A percentile compares a stretch with the other conserved stretches of the same genome.
phyloP scores from a whole-genome alignment of 2,888 invertebrate species.

The Cheilosia soror region DNA sequence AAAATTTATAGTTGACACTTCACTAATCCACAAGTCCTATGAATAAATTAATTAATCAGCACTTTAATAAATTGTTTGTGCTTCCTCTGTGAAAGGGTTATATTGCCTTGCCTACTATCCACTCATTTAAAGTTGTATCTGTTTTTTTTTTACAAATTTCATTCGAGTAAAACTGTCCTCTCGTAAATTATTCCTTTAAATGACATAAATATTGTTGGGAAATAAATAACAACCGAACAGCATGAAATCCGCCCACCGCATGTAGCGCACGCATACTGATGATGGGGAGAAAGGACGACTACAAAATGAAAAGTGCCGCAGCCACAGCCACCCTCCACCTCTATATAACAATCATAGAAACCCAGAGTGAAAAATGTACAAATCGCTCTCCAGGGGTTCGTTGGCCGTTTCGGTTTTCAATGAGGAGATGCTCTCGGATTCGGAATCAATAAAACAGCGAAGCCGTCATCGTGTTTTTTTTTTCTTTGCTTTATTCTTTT shows the following conservation, averaged over 20 bases:
- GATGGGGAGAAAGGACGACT: conserved; percentile 45
- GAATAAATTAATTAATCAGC: conserved; percentile 33
- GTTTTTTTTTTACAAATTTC: conserved; percentile 47
- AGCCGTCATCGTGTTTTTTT: conserved; percentile 49
- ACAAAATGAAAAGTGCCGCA: conserved; percentile 68
- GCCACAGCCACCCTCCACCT: conserved; percentile 41
- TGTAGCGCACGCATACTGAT: conserved; percentile 36
- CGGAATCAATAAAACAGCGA: conserved; percentile 73
- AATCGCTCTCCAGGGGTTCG: conserved; percentile 74
- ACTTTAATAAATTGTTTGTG: conserved; percentile 49
- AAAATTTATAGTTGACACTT: background rate
- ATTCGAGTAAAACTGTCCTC: conserved; percentile 62
- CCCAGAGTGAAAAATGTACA: conserved; percentile 66
- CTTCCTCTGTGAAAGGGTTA: conserved; percentile 50
- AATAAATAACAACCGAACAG: conserved; percentile 73
- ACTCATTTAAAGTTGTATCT: background rate
- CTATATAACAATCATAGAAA: conserved; percentile 22
- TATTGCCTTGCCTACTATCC: background rate
- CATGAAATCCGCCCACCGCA: conserved; percentile 74
- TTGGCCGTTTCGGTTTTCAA: conserved; percentile 74
- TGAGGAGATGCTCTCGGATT: conserved; percentile 47
- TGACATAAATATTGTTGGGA: conserved; percentile 73
- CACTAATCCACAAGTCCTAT: background rate
- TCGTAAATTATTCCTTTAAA: conserved; percentile 71
- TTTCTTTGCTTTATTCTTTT: background rate